Conservation (phyloP, 1,140 invertebrate genomes). For the Pseudomyrmex sp. region DNA sequence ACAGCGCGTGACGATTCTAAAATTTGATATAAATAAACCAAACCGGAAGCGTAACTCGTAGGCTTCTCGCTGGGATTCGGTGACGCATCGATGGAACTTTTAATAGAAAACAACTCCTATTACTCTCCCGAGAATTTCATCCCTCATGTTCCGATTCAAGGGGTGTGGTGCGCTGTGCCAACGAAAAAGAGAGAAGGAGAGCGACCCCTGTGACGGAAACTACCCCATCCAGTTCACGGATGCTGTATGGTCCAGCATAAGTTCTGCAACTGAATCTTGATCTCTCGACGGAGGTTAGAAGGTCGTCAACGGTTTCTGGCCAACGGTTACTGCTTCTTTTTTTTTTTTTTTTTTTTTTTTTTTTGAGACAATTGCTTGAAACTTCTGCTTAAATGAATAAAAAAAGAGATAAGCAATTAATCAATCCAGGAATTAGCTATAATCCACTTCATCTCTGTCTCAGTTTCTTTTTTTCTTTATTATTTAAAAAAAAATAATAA, state of each 20-base stretch:
- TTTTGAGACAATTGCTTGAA: slow-evolving; percentile 7
- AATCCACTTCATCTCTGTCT: no score
- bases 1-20: not conserved
- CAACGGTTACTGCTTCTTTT: slow-evolving; percentile 57
- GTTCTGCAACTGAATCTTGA: slow-evolving; percentile 74
- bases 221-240: slow-evolving; percentile 81
- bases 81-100: slow-evolving; percentile 55
- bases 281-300: slow-evolving; percentile 67
- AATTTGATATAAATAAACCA: slow-evolving; percentile 24
- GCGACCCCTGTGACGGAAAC: slow-evolving; percentile 65
- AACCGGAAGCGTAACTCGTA: slow-evolving; percentile 16
- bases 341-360: slow-evolving; percentile 40
- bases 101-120: slow-evolving; percentile 70
- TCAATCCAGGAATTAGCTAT: not conserved
- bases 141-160: slow-evolving; percentile 61
- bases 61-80: slow-evolving; percentile 27
- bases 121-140: slow-evolving; percentile 71
- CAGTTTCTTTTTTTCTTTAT: no score
- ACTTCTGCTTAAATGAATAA: not conserved
- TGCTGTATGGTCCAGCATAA: slow-evolving; percentile 79
- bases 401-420: not conserved
- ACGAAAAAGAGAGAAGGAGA: slow-evolving; percentile 31
- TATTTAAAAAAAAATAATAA: no score
- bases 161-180: slow-evolving; percentile 46
- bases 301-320: slow-evolving; percentile 74